Conservation (phyloP, 2,888 invertebrate species). For the Cybosia mesomella region DNA sequence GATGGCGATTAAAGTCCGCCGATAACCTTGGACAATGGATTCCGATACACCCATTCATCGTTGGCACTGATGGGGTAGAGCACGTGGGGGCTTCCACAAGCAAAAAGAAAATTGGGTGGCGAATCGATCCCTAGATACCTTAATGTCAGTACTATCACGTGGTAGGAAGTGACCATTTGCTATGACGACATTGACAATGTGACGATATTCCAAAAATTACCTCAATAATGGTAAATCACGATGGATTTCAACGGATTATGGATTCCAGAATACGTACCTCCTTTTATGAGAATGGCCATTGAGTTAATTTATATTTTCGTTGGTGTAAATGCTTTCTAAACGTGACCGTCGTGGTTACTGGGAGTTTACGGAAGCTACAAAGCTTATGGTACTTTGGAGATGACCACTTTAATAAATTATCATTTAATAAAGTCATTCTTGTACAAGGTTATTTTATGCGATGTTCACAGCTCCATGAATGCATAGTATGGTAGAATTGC, state of each 20-base stretch:
- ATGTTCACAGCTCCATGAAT: background rate
- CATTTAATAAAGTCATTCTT: slow-evolving; percentile 23
- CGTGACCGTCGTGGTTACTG: slow-evolving; percentile 58
- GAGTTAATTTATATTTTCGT: slow-evolving; percentile 64
- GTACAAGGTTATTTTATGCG: slow-evolving; percentile 28
- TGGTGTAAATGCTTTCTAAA: slow-evolving; percentile 52
- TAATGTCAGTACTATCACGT: slow-evolving; percentile 52
- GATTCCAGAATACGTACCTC: slow-evolving; percentile 60
- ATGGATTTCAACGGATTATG: slow-evolving; percentile 54
- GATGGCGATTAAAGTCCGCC: no score
- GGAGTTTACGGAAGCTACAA: slow-evolving; percentile 41
- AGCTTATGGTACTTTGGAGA: slow-evolving; percentile 29
- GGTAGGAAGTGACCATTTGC: slow-evolving; percentile 60
- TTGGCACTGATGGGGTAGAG: no score
- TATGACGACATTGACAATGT: slow-evolving; percentile 55
- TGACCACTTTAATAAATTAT: slow-evolving; percentile 41
- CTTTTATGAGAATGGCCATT: slow-evolving; percentile 55
- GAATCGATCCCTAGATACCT: slow-evolving; percentile 51
- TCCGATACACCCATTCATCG: no score
- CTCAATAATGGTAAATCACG: slow-evolving; percentile 53
- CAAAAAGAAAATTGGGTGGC: no score
- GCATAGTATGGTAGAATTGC: slow-evolving; percentile 5
- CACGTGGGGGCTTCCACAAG: no score
- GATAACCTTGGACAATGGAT: no score
- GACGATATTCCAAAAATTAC: slow-evolving; percentile 64